Evolutionary conservation across 2,888 invertebrate genomes (phyloP), one percentile per base, ranked within the genome.

Genomic region (Frankliniella fusca): DNA sequence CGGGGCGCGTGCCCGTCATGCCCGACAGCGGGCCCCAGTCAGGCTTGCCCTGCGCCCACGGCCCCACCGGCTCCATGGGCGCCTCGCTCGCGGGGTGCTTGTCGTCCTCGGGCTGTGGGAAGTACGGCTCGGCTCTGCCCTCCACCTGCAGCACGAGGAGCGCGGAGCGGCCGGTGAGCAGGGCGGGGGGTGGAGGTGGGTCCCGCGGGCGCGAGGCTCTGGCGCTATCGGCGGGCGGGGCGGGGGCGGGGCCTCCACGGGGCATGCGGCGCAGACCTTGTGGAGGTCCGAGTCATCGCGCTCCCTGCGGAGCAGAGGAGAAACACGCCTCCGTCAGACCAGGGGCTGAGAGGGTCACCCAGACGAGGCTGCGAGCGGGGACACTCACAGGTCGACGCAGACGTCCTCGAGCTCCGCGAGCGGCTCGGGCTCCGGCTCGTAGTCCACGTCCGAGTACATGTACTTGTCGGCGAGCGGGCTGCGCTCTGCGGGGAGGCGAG

Each of bases 1-100:
- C 90, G 0, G 94, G 94, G 84, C 94, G 90, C 0, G 94, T 92
- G 5, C 94, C 94, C 0, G 94, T 94, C 86, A 94, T 89, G 0
- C 90, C 91, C 0, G 90, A 91, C 82, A 93, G 88, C 0, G 94
- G 93, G 61, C 93, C 92, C 92, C 93, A 94, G 87, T 93, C 93
- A 0, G 93, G 91, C 84, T 92, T 91, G 2, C 94, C 94, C 1
- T 94, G 93, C 5, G 92, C 92, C 89, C 93, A 94, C 12, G 94
- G 93, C 84, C 86, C 92, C 48, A 85, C 81, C 0, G 85, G 85
- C 9, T 85, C 85, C 86, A 86, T 85, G 65, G 70, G 80, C 80
- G 11, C 80, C 48, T 28, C 79, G 38, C 54, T 54, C 18, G 70
- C 70, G 70, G 27, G 70, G 70, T 23, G 70, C 27, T 23, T 27